These are phyloP conservation scores for Drosophila pectinifera DNA, from an alignment of 1,140 invertebrate genomes.

Conservation along the genomic window DNA sequence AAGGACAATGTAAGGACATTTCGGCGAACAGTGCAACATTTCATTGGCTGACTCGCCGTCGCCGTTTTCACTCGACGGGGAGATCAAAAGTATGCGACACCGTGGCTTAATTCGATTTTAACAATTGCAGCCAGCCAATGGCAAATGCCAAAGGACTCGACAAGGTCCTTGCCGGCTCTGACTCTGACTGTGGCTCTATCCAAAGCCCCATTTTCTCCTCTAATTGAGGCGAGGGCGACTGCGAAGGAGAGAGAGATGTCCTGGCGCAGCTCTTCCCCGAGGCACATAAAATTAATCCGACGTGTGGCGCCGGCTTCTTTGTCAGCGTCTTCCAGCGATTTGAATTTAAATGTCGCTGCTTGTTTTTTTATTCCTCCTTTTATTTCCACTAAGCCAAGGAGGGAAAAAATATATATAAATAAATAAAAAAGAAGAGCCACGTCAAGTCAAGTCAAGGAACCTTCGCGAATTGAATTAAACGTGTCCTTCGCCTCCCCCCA, in stretches of 20 bases:
- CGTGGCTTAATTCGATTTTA: constrained; percentile 84
- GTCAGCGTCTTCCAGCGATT: constrained; percentile 78
- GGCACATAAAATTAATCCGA: constrained; percentile 82
- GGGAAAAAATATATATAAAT: constrained; percentile 38
- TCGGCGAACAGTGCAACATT: constrained; percentile 70
- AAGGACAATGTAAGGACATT: constrained; percentile 82
- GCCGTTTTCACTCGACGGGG: constrained; percentile 54
- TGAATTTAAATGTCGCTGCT: constrained; percentile 78
- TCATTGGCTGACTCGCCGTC: constrained; percentile 68
- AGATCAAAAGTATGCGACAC: constrained; percentile 84
- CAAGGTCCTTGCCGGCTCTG: constrained; percentile 16
- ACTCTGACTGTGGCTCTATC: neutral
- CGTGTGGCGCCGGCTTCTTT: constrained; percentile 78
- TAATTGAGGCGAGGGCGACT: constrained; percentile 65
- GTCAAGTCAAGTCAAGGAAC: constrained; percentile 67
- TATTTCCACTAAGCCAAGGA: constrained; percentile 63
- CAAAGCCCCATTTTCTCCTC: constrained; percentile 29
- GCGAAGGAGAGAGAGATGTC: constrained; percentile 13
- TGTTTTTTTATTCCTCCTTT: constrained; percentile 48
- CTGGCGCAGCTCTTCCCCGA: constrained; percentile 42
- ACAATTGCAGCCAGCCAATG: constrained; percentile 81
- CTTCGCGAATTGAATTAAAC: constrained; percentile 81
- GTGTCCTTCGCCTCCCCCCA: constrained; percentile 55
- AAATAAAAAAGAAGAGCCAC: constrained; percentile 37
- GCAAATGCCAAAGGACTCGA: constrained; percentile 51